phyloP scores from a whole-genome alignment of 2,888 invertebrate species.

The Fragum fragum region DNA sequence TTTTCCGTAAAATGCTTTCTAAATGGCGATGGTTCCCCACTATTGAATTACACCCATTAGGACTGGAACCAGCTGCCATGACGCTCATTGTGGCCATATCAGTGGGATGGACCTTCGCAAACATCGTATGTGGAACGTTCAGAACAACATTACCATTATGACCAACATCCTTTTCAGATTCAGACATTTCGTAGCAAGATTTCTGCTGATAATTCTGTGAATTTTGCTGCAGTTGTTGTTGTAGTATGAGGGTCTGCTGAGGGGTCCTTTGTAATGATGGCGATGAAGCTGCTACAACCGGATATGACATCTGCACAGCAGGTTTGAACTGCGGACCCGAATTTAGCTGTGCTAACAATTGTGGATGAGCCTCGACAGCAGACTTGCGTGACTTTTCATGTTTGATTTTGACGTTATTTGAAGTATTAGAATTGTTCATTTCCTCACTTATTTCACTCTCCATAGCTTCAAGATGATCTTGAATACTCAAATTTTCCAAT shows the following conservation, averaged over 20 bases:
- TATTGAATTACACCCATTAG: neutral
- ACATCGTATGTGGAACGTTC: slow-evolving; percentile 55
- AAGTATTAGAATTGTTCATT: slow-evolving; percentile 26
- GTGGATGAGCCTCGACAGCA: slow-evolving; percentile 81
- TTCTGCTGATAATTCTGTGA: slow-evolving; percentile 6
- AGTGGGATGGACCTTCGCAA: slow-evolving; percentile 24
- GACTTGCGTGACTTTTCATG: slow-evolving; percentile 59
- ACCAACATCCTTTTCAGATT: neutral
- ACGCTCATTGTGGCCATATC: neutral
- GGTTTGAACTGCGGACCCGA: slow-evolving; percentile 66
- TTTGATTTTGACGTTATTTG: slow-evolving; percentile 21
- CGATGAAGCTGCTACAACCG: neutral
- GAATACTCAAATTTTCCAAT: slow-evolving; percentile 58
- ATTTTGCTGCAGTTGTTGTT: slow-evolving; percentile 20
- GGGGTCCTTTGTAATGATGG: neutral
- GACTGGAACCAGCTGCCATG: slow-evolving; percentile 7
- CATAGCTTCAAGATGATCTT: slow-evolving; percentile 43
- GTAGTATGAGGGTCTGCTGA: neutral
- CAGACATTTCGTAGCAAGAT: neutral
- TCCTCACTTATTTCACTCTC: slow-evolving; percentile 44
- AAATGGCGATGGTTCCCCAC: slow-evolving; percentile 19
- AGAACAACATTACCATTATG: slow-evolving; percentile 45
- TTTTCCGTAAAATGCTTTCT: slow-evolving; percentile 19
- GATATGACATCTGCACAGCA: slow-evolving; percentile 28
- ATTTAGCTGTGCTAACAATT: slow-evolving; percentile 82